phyloP scores from a whole-genome alignment of 2,113 vertebrate species.

The Scophthalmus maximus region DNA sequence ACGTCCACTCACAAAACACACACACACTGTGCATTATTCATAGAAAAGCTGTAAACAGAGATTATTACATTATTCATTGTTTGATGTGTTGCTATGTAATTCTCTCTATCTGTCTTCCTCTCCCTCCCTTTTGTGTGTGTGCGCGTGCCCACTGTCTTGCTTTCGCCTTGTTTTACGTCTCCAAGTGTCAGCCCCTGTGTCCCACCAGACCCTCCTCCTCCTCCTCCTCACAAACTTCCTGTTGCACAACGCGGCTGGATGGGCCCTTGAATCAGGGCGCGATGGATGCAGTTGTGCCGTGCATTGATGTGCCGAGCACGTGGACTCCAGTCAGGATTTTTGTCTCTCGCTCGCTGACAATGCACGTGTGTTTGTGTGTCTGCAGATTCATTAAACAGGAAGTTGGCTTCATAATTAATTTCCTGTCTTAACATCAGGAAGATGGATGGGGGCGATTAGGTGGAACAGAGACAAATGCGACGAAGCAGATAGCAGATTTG shows the following conservation, averaged over 20 bases:
- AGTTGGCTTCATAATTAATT: slow-evolving; percentile 72
- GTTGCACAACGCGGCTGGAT: slow-evolving; percentile 3
- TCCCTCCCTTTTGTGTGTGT: background rate
- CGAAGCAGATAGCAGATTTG: slow-evolving; percentile 44
- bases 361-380: slow-evolving; percentile 33
- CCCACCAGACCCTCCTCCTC: background rate
- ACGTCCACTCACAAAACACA: background rate
- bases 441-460: slow-evolving; percentile 67
- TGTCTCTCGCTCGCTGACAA: slow-evolving; percentile 6
- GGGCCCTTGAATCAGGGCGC: background rate
- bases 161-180: background rate
- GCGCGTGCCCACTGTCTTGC: background rate
- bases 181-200: slow-evolving; percentile 9
- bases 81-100: slow-evolving; percentile 53
- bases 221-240: no score
- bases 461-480: slow-evolving; percentile 52
- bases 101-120: slow-evolving; percentile 1
- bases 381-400: slow-evolving; percentile 65
- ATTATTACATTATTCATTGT: slow-evolving; percentile 59
- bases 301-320: slow-evolving; percentile 26
- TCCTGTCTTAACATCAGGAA: slow-evolving; percentile 62
- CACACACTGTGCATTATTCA: slow-evolving; percentile 56
- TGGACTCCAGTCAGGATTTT: slow-evolving; percentile 13
- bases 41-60: slow-evolving; percentile 37
- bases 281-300: background rate